phyloP scores from a whole-genome alignment of 2,113 vertebrate species.

The Tichodroma muraria region DNA sequence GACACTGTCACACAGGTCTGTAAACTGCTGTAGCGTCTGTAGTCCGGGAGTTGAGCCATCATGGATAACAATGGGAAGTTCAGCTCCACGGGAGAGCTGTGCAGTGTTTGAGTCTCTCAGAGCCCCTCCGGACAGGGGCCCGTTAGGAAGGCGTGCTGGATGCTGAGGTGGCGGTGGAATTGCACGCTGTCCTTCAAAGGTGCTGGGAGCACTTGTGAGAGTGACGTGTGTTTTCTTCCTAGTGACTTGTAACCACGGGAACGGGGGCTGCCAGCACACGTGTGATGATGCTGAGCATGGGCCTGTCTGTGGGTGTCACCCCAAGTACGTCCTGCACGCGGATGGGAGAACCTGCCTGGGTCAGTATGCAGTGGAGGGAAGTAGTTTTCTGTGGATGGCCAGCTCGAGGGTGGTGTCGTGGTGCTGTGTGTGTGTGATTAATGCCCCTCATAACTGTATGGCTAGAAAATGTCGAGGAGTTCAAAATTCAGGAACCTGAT shows the following conservation, averaged over 20 bases:
- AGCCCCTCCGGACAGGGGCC: neutral
- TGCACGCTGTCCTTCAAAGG: neutral
- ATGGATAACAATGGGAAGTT: neutral
- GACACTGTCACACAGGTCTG: neutral
- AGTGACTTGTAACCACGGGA: constrained; percentile 98
- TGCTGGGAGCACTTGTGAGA: constrained; percentile 5
- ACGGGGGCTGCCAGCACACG: constrained; percentile 93
- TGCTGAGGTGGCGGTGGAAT: neutral
- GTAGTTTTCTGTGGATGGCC: neutral
- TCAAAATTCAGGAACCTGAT: neutral
- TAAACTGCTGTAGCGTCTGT: neutral
- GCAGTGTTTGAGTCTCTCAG: neutral
- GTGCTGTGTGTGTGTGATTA: neutral
- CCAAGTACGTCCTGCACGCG: constrained; percentile 81
- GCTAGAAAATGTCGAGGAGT: neutral
- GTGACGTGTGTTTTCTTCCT: constrained; percentile 2
- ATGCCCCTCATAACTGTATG: neutral
- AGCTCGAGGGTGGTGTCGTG: neutral
- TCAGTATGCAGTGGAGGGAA: constrained; percentile 63
- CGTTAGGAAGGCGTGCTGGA: neutral
- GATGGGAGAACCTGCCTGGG: constrained; percentile 89
- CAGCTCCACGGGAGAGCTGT: neutral
- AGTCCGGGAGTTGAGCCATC: neutral
- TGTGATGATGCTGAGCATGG: constrained; percentile 90
- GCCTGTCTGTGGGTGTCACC: constrained; percentile 89